These are phyloP conservation scores for Aphodius sticticus DNA, from an alignment of 2,888 invertebrate species.

Conservation along the genomic window DNA sequence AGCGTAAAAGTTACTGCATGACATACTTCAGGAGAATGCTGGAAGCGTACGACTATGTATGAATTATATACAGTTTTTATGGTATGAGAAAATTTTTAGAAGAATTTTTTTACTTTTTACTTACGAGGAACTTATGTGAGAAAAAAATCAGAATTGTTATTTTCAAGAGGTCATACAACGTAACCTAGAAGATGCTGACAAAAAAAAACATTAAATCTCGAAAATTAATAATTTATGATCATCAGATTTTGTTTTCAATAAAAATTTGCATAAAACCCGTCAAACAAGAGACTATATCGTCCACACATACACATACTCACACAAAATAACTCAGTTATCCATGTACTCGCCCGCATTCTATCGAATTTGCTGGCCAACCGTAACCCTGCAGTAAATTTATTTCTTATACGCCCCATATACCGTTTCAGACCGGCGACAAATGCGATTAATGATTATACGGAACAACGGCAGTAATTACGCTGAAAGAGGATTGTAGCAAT, in stretches of 20 bases:
- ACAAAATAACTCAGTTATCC: background rate
- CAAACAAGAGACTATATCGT: too few relatives aligned
- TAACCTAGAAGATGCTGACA: too few relatives aligned
- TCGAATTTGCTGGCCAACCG: background rate
- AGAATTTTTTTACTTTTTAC: background rate
- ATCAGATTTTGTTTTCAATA: too few relatives aligned
- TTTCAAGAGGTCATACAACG: too few relatives aligned
- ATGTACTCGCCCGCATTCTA: background rate
- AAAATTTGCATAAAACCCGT: too few relatives aligned
- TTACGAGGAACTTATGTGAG: too few relatives aligned
- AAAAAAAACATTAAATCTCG: too few relatives aligned
- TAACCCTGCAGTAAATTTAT: background rate
- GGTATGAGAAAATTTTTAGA: background rate
- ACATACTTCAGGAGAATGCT: background rate
- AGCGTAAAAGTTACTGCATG: background rate
- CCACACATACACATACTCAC: too few relatives aligned
- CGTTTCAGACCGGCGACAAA: background rate
- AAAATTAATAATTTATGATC: too few relatives aligned
- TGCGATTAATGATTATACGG: background rate
- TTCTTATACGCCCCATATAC: slow-evolving; percentile 4
- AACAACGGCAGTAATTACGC: background rate
- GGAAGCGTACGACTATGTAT: background rate
- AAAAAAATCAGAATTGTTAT: too few relatives aligned
- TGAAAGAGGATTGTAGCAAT: background rate
- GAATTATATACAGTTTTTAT: background rate